Percentiles rank a stretch among this genome's conserved stretches.
These are phyloP conservation scores for Astropecten irregularis DNA, from an alignment of 53 echinoderm and acorn worm genomes.

Conservation along the genomic window DNA sequence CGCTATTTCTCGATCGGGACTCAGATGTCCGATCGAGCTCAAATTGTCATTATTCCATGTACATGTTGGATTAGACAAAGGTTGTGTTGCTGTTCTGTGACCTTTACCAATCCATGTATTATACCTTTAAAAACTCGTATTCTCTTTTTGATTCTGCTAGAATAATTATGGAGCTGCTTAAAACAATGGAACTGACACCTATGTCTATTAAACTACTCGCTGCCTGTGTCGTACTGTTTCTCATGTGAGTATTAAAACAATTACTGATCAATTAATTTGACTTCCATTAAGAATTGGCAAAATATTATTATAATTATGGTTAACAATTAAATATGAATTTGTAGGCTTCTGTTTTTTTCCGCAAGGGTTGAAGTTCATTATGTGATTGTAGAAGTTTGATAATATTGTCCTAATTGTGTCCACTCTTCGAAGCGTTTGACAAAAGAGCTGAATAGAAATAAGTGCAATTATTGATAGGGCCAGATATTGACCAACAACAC, in stretches of 20 bases:
- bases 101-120: too few species aligned
- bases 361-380: not conserved
- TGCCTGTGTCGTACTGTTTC: not conserved
- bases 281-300: not conserved
- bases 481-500: too few species aligned
- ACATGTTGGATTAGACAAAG: too few species aligned
- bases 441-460: too few species aligned
- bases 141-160: too few species aligned
- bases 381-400: not conserved
- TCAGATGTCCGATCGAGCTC: too few species aligned
- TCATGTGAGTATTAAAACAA: not conserved
- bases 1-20: too few species aligned
- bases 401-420: not conserved
- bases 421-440: not conserved
- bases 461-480: too few species aligned
- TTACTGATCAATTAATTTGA: not conserved
- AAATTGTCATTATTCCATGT: too few species aligned
- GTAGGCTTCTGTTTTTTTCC: not conserved
- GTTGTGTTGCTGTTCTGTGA: too few species aligned
- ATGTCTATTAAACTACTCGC: not conserved
- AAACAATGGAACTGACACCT: not conserved
- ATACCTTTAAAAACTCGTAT: too few species aligned
- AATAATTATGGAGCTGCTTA: not conserved
- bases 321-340: too few species aligned
- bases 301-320: not conserved